Base-by-base conservation (phyloP, 2,113 vertebrate genomes). In the Oreochromis niloticus region DNA sequence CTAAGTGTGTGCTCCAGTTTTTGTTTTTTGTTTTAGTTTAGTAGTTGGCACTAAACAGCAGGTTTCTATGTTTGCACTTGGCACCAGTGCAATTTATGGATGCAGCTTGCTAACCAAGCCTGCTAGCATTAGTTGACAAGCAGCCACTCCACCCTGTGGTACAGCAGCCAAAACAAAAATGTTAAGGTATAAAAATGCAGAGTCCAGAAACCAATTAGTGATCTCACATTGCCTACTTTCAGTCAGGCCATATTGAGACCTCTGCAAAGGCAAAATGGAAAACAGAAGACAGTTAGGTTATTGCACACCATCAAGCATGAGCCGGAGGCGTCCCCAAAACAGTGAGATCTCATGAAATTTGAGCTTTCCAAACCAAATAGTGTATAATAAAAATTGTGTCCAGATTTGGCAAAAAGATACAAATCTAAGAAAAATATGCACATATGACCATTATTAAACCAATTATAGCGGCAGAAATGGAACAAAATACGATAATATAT, bases 1-100 rank as follows among this genome's bases (percentile, higher is more conserved):
- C 46, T 48, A 14, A 48, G 13, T 48, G 2, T 48, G 3, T 48
- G 46, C 0, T 71, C n/a, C n/a, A 43, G 0, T 39, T 66, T 66
- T 66, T n/a, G 0, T 0, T 39, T 66, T 66, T 1, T 24, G 12
- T 0, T 71, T 27, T 43, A 71, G 36, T 43, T 43, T 16, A 7
- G 12, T 43, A 43, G 12, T 71, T 71, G 2, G 41, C 41, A 46
- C 22, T 73, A 73, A 71, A 27, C 10, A 73, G 68, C 41, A 73
- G 68, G 7, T 27, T 73, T 73, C 68, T 27, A 1, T 46, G 68
- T 73, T 27, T 73, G 68, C 41, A 17, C 14, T 73, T 24, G 22
- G 68, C 66, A 71, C 39, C n/a, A 43, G 4, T 9, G n/a, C 63
- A 41, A 41, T 68, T 24, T 68, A 41, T 24, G 63, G 39, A 71